Evolutionary conservation across 2,797 vertebrate species (phyloP), one percentile per base, ranked within the genome.

Genomic region (Rhodeus uyekii): DNA sequence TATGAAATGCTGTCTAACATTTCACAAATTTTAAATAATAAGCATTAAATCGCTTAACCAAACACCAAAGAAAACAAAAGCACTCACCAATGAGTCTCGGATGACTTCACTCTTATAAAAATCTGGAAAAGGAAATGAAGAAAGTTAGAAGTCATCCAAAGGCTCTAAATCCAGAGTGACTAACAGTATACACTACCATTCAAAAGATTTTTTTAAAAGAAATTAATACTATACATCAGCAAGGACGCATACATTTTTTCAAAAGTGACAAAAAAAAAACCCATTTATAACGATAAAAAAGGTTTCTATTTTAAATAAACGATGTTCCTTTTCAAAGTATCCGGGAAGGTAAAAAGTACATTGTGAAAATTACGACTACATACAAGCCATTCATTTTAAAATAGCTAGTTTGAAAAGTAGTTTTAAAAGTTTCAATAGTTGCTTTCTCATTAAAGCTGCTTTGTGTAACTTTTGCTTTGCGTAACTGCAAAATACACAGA

Each of bases 51-150:
- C 24, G 0, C 36, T 58, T 65, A 19, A 73, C 58, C 73, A 16
- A 60, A 86, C 83, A 74, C 67, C 29, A 7, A 27, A 73, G 63
- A 81, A 74, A 67, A 13, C 42, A 65, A 58, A 76, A 68, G 63
- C 27, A 76, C 98, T 98, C 95, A 98, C 98, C 97, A 99, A 94
- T 63, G 98, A 99, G 93, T 98, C 98, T 91, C 96, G 95, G 86
- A 99, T 97, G 90, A 99, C 95, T 91, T 99, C 97, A 92, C 97
- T 99, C 93, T 95, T 98, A 93, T 99, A 99, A 93, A 99, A 99
- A 89, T 96, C 98, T 99, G 89, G 61, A 83, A 91, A 83, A 68
- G 87, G 22, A 88, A n/a, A 50, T 75, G 18, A 38, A 60, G 32
- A 12, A 44, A 65, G 50, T 53, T 38, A 42, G 32, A 10, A 50